Evolutionary conservation across 1,140 invertebrate species (phyloP).

Genomic region (Meteorus sp.): DNA sequence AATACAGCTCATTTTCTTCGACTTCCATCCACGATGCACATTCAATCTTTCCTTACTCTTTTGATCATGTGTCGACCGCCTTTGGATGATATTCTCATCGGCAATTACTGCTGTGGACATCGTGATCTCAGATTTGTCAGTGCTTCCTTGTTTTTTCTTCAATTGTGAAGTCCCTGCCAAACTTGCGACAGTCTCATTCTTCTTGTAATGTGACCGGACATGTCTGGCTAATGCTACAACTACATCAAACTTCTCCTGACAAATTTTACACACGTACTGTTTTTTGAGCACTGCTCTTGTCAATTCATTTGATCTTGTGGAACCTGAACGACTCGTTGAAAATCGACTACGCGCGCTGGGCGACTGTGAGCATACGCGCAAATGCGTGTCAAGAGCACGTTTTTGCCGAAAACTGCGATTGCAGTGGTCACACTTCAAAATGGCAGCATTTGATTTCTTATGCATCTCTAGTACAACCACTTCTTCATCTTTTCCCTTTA

Average conservation of each 20-base stretch:
- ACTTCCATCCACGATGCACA: constrained; percentile 31
- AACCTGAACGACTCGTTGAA: neutral
- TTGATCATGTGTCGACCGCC: neutral
- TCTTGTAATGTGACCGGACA: constrained; percentile 44
- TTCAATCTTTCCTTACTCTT: constrained; percentile 13
- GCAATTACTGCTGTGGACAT: too few species aligned
- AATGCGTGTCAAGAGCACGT: constrained; percentile 45
- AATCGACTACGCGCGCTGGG: constrained; percentile 28
- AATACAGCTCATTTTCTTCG: constrained; percentile 39
- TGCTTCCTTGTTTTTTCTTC: neutral
- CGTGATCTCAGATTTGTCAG: too few species aligned
- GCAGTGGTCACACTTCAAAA: constrained; percentile 41
- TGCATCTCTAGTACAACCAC: too few species aligned
- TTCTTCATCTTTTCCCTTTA: constrained; percentile 31
- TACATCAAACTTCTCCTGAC: constrained; percentile 50
- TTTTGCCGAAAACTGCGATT: constrained; percentile 40
- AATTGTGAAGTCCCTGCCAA: neutral
- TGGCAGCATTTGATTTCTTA: constrained; percentile 26
- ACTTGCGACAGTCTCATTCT: constrained; percentile 22
- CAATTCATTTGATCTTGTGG: constrained; percentile 4
- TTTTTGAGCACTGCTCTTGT: constrained; percentile 23
- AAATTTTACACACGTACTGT: constrained; percentile 50
- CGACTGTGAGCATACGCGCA: constrained; percentile 45
- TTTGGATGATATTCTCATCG: too few species aligned
- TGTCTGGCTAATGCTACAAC: constrained; percentile 52